A percentile compares a stretch with the other conserved stretches of the same genome.
phyloP scores from a whole-genome alignment of 1,140 invertebrate species.

The Achroia grisella region DNA sequence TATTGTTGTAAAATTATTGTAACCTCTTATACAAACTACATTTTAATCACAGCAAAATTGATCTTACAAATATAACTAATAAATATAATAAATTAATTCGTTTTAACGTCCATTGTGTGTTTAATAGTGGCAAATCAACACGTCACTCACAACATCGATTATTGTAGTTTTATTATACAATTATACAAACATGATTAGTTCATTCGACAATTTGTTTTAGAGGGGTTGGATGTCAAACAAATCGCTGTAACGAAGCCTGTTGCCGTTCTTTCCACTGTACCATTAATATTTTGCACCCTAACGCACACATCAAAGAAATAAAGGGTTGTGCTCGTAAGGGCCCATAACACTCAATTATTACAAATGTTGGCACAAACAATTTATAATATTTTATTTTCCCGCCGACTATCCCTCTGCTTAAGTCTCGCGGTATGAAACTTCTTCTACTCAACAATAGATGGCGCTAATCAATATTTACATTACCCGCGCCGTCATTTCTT shows the following conservation, averaged over 20 bases:
- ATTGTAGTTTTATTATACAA: conserved; percentile 54
- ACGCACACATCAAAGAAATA: conserved; percentile 68
- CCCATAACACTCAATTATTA: conserved; percentile 63
- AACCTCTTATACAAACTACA: conserved; percentile 24
- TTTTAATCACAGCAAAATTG: conserved; percentile 67
- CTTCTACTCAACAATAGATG: conserved; percentile 59
- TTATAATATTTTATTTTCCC: conserved; percentile 57
- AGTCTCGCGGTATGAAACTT: conserved; percentile 24
- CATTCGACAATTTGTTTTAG: conserved; percentile 44
- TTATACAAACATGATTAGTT: conserved; percentile 57
- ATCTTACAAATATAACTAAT: conserved; percentile 44
- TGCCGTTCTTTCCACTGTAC: conserved; percentile 51
- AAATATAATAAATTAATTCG: conserved; percentile 67
- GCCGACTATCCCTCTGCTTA: conserved; percentile 2
- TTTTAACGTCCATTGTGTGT: conserved; percentile 36
- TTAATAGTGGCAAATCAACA: conserved; percentile 30
- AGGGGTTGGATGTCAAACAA: conserved; percentile 46
- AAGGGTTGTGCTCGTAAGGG: conserved; percentile 63
- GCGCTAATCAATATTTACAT: conserved; percentile 58
- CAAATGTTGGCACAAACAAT: conserved; percentile 69
- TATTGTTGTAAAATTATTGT: conserved; percentile 13
- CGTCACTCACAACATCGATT: conserved; percentile 51
- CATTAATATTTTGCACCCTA: conserved; percentile 65
- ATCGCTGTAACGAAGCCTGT: conserved; percentile 62
- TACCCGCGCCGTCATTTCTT: conserved; percentile 16